Evolutionary conservation across 2,797 vertebrate species (phyloP), one percentile per base, ranked within the genome.

Genomic region (Takifugu rubripes): DNA sequence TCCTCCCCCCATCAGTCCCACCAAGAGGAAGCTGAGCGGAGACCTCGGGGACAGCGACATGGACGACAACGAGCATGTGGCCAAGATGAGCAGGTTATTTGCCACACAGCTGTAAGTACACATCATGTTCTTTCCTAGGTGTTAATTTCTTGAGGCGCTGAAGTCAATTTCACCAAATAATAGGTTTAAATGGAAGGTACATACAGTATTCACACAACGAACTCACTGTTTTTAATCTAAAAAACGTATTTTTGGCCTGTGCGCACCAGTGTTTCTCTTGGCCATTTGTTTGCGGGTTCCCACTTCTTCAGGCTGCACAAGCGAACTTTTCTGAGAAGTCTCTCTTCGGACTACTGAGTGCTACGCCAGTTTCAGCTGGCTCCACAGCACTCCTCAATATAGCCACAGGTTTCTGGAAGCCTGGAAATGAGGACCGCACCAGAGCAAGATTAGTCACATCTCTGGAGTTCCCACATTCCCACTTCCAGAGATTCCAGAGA

Each of bases 61-160:
- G 61, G 94, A 98, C 72, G 96, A 95, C 84, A 94, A 89, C 0
- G 96, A 98, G 72, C 97, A 96, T 0, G 89, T 94, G 81, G 90
- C 94, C 59, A 99, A 99, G 92, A 96, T 98, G 92, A 96, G 94
- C 86, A 94, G 97, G 27, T 90, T 97, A 87, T 96, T 98, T 79
- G 93, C 79, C 43, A 84, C 94, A 1, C 94, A 97, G 80, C 88
- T 98, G 96, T 99, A 82, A 94, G 97, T 92, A 48, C 0, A 11
- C 0, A 5, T 14, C 33, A 42, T 25, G 10, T 40, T 43, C 2
- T 45, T 57, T 55, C 59, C 29, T 50, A 51, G 5, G n/a, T 36
- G 10, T 24, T 59, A 1, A 53, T 53, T 70, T 67, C 40, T 53
- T 42, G 10, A 49, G 6, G 36, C 36, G 36, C 36, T 14, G 36